phyloP scores from a whole-genome alignment of 2,113 vertebrate species.

The Anthoscopus minutus region DNA sequence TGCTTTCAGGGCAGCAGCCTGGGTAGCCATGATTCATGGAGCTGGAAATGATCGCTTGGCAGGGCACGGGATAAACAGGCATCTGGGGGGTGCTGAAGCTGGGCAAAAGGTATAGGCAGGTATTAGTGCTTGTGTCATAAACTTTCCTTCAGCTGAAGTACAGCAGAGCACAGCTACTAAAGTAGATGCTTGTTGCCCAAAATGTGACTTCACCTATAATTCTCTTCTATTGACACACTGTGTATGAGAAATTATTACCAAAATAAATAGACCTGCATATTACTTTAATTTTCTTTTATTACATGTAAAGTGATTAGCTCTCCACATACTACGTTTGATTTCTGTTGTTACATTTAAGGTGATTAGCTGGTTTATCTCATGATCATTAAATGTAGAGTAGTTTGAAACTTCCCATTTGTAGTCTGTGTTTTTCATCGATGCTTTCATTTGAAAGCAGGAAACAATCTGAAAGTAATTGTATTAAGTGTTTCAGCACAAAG shows the following conservation, averaged over 20 bases:
- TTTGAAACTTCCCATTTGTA: background rate
- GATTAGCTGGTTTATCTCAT: constrained; percentile 9
- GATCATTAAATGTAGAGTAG: background rate
- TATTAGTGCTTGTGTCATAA: background rate
- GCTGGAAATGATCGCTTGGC: background rate
- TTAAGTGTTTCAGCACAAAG: constrained; percentile 26
- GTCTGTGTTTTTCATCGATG: constrained; percentile 22
- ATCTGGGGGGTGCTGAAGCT: background rate
- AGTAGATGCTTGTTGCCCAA: background rate
- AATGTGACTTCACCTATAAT: background rate
- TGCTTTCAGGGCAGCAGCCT: background rate
- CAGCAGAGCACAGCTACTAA: background rate
- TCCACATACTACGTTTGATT: background rate
- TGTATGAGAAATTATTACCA: background rate
- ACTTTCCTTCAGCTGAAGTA: background rate
- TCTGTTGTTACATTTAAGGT: background rate
- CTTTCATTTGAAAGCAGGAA: constrained; percentile 56
- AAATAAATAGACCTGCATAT: background rate
- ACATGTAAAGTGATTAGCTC: background rate
- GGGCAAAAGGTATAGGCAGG: background rate
- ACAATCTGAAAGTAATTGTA: constrained; percentile 45
- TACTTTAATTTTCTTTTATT: background rate
- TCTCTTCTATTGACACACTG: background rate
- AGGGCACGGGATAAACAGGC: background rate
- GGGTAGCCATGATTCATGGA: background rate